Percentiles rank a stretch among this genome's conserved stretches.
Evolutionary conservation across 2,797 vertebrate species (phyloP).

Genomic region (Cichlasoma orientale): DNA sequence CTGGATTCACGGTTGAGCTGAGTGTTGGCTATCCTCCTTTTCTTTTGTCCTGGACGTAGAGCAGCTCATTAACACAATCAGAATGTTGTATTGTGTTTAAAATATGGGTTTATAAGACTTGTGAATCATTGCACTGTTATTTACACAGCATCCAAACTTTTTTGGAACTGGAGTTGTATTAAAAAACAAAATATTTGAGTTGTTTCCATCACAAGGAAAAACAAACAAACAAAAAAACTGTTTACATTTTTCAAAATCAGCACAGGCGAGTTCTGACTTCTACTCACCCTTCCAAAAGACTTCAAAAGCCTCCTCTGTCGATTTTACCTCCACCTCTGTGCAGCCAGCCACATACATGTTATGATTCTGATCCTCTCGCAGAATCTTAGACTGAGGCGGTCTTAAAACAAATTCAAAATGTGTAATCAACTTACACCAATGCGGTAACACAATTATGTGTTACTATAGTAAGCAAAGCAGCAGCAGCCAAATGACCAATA

Average conservation of each 20-base stretch:
- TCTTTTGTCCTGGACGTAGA: slow-evolving; percentile 89
- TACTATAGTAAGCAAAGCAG: slow-evolving; percentile 17
- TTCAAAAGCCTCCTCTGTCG: slow-evolving; percentile 96
- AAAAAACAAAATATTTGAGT: not conserved
- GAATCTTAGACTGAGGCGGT: slow-evolving; percentile 91
- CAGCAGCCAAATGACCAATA: slow-evolving; percentile 8
- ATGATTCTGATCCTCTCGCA: slow-evolving; percentile 96
- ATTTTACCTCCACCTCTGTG: slow-evolving; percentile 96
- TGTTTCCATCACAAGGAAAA: not conserved
- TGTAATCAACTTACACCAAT: not conserved
- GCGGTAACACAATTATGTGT: not conserved
- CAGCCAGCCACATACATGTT: slow-evolving; percentile 97
- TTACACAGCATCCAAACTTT: not conserved
- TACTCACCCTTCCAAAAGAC: slow-evolving; percentile 94
- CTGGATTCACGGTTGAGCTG: slow-evolving; percentile 95
- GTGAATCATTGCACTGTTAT: too few species aligned
- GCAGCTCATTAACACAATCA: not conserved
- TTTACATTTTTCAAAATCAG: not conserved
- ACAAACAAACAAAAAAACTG: not conserved
- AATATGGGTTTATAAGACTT: too few species aligned
- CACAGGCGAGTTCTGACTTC: not conserved
- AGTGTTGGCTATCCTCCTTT: slow-evolving; percentile 93
- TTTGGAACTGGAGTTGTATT: not conserved
- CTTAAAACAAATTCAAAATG: slow-evolving; percentile 69
- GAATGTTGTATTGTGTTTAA: not conserved